Percentiles rank a stretch among this genome's conserved stretches.
Conservation (phyloP, 2,888 invertebrate species). For the Dexiosoma caninum region DNA sequence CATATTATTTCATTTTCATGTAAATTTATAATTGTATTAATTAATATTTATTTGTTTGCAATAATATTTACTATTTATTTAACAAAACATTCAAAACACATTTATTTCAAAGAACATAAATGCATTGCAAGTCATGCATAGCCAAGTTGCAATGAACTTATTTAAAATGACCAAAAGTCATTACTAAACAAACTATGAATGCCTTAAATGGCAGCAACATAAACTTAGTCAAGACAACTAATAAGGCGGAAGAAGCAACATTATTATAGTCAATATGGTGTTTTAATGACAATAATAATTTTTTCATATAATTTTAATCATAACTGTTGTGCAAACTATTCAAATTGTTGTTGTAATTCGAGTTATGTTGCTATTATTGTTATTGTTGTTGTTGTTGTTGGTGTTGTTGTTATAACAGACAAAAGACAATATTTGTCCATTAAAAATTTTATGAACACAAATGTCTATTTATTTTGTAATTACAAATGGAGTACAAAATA, state of each 20-base stretch:
- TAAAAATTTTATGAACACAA: neutral
- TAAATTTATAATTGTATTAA: neutral
- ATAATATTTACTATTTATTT: constrained; percentile 8
- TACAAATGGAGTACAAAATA: constrained; percentile 1
- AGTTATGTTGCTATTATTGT: too few relatives aligned
- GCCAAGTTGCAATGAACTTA: constrained; percentile 5
- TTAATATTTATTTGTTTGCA: constrained; percentile 8
- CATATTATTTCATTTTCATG: too few relatives aligned
- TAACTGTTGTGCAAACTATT: too few relatives aligned
- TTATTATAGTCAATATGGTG: neutral
- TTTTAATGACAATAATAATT: neutral
- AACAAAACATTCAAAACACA: constrained; percentile 14
- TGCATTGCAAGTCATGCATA: constrained; percentile 13
- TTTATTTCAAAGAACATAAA: neutral
- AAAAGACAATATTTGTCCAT: neutral
- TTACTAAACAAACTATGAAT: constrained; percentile 8
- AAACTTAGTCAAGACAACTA: neutral
- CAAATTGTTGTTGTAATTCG: too few relatives aligned
- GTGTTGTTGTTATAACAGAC: neutral
- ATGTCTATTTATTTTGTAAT: constrained; percentile 27
- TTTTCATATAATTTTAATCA: neutral
- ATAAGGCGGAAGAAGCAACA: constrained; percentile 39
- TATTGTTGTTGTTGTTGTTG: neutral
- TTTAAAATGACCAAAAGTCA: constrained; percentile 9
- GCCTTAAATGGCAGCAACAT: constrained; percentile 8